Percentiles rank a stretch among this genome's conserved stretches.
Conservation (phyloP, 35 echinoderm and acorn worm species). For the Apostichopus japonicus region DNA sequence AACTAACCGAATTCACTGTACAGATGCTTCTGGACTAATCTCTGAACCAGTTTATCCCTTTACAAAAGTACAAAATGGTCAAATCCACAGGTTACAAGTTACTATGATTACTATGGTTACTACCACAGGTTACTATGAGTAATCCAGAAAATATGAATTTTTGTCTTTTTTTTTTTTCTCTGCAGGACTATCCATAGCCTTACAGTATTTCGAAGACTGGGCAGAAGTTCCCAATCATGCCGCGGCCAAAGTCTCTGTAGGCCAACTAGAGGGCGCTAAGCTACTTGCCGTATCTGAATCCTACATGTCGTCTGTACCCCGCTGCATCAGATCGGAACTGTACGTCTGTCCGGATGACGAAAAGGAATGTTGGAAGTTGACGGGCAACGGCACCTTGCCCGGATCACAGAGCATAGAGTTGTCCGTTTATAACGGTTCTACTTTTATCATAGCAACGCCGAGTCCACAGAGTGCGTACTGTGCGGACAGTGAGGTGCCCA, state of each 20-base stretch:
- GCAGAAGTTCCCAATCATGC: slow-evolving; percentile 8
- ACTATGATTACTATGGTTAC: too few species aligned
- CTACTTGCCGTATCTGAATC: slow-evolving; percentile 33
- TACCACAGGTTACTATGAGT: too few species aligned
- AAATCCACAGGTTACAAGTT: too few species aligned
- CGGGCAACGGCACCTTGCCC: neutral
- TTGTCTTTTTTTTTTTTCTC: neutral
- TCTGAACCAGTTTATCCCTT: too few species aligned
- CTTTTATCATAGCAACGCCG: slow-evolving; percentile 30
- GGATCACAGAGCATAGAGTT: slow-evolving; percentile 36
- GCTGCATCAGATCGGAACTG: slow-evolving; percentile 19
- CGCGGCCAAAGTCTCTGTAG: neutral
- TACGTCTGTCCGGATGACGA: slow-evolving; percentile 13
- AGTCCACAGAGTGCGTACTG: slow-evolving; percentile 34
- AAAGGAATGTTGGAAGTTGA: neutral
- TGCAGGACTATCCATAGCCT: neutral
- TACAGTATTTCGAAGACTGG: slow-evolving; percentile 45
- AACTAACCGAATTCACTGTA: neutral
- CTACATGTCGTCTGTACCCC: neutral
- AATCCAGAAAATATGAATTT: too few species aligned
- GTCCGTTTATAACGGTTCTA: slow-evolving; percentile 31
- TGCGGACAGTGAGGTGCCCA: neutral
- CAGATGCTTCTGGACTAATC: neutral
- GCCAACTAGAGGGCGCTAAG: neutral
- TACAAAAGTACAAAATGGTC: too few species aligned